Conservation (phyloP, 2,797 vertebrate species). For the Okamejei kenojei region DNA sequence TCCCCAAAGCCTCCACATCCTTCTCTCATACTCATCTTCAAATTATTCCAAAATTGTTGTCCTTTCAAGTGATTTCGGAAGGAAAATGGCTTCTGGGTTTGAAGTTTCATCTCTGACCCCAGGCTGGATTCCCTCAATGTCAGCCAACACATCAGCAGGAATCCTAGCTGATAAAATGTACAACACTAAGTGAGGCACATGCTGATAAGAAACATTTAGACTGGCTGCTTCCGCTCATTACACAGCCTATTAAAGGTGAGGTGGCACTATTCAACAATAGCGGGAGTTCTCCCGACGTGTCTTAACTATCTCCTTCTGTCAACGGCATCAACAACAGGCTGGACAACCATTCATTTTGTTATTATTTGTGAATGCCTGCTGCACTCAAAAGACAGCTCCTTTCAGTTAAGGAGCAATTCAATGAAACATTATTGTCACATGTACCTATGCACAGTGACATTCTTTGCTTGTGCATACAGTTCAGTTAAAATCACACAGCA, state of each 20-base stretch:
- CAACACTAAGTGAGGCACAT: background rate
- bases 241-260: background rate
- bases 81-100: background rate
- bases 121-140: background rate
- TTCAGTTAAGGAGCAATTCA: background rate
- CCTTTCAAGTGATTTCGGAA: background rate
- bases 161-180: too few species aligned
- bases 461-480: too few species aligned
- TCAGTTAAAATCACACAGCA: too few species aligned
- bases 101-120: background rate
- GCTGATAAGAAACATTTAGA: background rate
- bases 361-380: background rate
- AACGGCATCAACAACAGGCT: background rate
- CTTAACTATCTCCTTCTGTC: background rate
- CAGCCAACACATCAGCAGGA: background rate
- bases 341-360: background rate
- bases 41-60: background rate
- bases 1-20: too few species aligned
- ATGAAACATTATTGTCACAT: too few species aligned
- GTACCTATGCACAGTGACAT: too few species aligned
- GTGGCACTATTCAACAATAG: background rate
- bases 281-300: background rate
- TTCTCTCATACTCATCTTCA: background rate
- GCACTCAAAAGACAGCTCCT: background rate
- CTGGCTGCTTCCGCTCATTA: background rate